A percentile compares a stretch with the other conserved stretches of the same genome.
Evolutionary conservation across 2,888 invertebrate species (phyloP).

Genomic region (Artemia sinica): DNA sequence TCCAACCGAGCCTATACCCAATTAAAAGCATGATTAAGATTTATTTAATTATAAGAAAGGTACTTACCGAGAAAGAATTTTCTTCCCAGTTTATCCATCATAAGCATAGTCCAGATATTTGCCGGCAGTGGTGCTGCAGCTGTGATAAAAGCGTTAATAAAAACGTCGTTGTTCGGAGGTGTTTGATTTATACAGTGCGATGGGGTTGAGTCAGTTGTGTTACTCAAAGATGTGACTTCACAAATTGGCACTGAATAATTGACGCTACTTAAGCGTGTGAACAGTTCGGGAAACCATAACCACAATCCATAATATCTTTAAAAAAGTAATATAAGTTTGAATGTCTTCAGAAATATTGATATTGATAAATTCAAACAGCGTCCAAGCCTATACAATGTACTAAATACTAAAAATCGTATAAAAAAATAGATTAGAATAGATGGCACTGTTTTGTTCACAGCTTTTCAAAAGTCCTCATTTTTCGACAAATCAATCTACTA

Average conservation of each 20-base stretch:
- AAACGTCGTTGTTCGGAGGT: slow-evolving; percentile 35
- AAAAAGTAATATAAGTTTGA: slow-evolving; percentile 17
- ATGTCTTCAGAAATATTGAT: no score
- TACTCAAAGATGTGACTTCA: slow-evolving; percentile 37
- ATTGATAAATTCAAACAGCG: no score
- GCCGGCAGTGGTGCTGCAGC: slow-evolving; percentile 63
- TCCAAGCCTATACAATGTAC: no score
- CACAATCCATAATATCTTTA: slow-evolving; percentile 73
- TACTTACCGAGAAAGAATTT: slow-evolving; percentile 58
- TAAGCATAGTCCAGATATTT: slow-evolving; percentile 42
- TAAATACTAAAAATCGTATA: no score
- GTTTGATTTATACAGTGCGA: slow-evolving; percentile 19
- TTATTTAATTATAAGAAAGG: background rate
- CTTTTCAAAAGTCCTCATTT: no score
- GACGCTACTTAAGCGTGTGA: slow-evolving; percentile 71
- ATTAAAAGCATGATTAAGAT: no score
- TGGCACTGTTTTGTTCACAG: no score
- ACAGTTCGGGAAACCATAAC: slow-evolving; percentile 94
- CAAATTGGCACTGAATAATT: slow-evolving; percentile 53
- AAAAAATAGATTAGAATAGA: no score
- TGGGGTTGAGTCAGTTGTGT: slow-evolving; percentile 11
- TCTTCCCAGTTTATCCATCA: slow-evolving; percentile 49
- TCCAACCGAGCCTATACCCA: no score
- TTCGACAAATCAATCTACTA: no score
- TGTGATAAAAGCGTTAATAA: slow-evolving; percentile 56